Percentiles rank a stretch among this genome's conserved stretches.
phyloP scores from a whole-genome alignment of 2,888 invertebrate genomes.

The Stratiomys singularior region DNA sequence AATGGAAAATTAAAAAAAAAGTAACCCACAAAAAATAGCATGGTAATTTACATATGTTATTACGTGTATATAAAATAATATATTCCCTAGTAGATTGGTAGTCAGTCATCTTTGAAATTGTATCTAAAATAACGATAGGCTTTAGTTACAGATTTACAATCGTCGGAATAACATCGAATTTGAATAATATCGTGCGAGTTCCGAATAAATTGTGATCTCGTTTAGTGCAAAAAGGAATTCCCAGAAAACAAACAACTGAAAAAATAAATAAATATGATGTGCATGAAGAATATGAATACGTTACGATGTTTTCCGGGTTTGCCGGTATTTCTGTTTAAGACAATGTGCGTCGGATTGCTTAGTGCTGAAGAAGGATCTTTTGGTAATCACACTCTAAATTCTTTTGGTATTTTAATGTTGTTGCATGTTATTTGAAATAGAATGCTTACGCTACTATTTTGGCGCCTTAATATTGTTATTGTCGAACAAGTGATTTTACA shows the following conservation, averaged over 20 bases:
- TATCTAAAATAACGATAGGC: slow-evolving; percentile 21
- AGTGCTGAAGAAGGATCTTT: slow-evolving; percentile 42
- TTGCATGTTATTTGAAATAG: too few relatives aligned
- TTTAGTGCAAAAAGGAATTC: too few relatives aligned
- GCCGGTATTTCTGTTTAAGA: not conserved
- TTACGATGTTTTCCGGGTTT: slow-evolving; percentile 4
- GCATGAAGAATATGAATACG: not conserved
- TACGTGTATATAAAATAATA: not conserved
- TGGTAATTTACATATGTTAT: slow-evolving; percentile 8
- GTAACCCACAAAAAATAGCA: not conserved
- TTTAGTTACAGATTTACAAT: slow-evolving; percentile 33
- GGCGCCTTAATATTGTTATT: too few relatives aligned
- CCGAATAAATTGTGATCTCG: too few relatives aligned
- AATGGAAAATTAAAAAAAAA: slow-evolving; percentile 20
- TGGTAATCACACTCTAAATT: slow-evolving; percentile 10
- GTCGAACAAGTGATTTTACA: too few relatives aligned
- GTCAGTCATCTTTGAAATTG: slow-evolving; percentile 33
- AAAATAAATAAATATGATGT: not conserved
- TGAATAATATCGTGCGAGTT: not conserved
- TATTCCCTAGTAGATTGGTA: not conserved
- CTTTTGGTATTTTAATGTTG: too few relatives aligned
- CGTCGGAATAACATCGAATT: slow-evolving; percentile 11
- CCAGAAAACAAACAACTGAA: too few relatives aligned
- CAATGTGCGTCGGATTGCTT: not conserved
- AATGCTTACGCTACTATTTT: too few relatives aligned